Evolutionary conservation across 2,888 invertebrate genomes (phyloP).

Genomic region (Pammene fasciana): DNA sequence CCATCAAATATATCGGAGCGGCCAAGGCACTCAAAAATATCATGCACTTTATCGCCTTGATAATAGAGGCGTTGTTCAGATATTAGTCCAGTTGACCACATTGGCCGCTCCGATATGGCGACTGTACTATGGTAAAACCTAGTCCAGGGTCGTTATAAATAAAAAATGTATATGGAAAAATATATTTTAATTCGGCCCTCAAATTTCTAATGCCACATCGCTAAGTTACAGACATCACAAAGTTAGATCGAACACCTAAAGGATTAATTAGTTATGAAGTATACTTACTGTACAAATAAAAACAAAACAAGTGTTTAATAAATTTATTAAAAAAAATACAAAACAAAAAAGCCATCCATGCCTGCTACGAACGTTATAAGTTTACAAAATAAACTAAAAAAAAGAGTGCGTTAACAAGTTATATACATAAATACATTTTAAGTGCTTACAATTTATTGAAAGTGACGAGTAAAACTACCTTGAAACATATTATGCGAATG

Average conservation of each 20-base stretch:
- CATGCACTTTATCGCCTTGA: no score
- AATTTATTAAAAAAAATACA: constrained; percentile 79
- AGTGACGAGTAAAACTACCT: constrained; percentile 53
- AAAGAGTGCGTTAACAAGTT: constrained; percentile 70
- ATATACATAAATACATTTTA: constrained; percentile 62
- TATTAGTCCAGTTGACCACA: no score
- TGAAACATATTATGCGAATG: constrained; percentile 51
- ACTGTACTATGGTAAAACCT: no score
- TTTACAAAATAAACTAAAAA: constrained; percentile 68
- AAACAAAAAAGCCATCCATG: constrained; percentile 71
- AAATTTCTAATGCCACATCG: constrained; percentile 62
- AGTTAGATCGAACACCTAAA: constrained; percentile 51
- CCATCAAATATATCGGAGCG: no score
- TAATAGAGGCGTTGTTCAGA: no score
- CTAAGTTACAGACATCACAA: constrained; percentile 67
- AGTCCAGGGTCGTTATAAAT: constrained; percentile 46
- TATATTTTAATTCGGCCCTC: constrained; percentile 74
- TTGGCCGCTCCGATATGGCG: no score
- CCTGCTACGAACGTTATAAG: constrained; percentile 69
- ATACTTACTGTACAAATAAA: constrained; percentile 51
- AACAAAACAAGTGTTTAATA: constrained; percentile 71
- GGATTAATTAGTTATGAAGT: constrained; percentile 23
- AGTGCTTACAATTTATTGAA: constrained; percentile 57
- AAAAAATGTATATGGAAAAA: constrained; percentile 66
- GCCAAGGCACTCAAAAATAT: no score